A percentile compares a stretch with the other conserved stretches of the same genome.
Conservation (phyloP, 2,888 invertebrate genomes). For the Ornithoptera alexandrae region DNA sequence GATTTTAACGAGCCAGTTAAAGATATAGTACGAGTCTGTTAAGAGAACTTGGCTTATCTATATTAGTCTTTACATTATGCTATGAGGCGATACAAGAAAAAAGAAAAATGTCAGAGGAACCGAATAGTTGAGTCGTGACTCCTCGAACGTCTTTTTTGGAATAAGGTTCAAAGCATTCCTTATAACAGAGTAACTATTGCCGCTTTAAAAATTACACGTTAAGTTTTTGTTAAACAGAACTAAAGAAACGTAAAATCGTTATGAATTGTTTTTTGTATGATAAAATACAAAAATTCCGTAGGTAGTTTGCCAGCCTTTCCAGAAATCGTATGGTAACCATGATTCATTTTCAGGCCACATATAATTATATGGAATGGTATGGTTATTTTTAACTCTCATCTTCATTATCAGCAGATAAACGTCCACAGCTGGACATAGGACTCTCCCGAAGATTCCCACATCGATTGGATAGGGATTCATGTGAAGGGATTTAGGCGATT, state of each 20-base stretch:
- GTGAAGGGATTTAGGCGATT: too few species aligned
- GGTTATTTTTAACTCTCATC: too few species aligned
- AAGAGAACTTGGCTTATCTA: conserved; percentile 1
- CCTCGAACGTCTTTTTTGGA: conserved; percentile 60
- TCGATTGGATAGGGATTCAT: too few species aligned
- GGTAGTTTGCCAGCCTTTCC: too few species aligned
- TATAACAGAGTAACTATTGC: conserved; percentile 39
- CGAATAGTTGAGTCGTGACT: conserved; percentile 57
- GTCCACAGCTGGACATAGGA: too few species aligned
- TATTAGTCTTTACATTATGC: conserved; percentile 39
- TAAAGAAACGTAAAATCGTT: not conserved
- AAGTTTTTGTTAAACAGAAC: conserved; percentile 29
- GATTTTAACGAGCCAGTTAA: not conserved
- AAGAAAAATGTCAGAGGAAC: conserved; percentile 48
- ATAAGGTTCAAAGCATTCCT: conserved; percentile 51
- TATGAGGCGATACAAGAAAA: conserved; percentile 37
- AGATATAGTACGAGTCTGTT: not conserved
- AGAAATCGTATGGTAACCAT: too few species aligned
- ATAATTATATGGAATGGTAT: too few species aligned
- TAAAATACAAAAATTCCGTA: too few species aligned
- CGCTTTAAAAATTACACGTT: conserved; percentile 13
- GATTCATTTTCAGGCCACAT: too few species aligned
- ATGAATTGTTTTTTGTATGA: too few species aligned
- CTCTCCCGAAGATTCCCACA: too few species aligned
- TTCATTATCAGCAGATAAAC: too few species aligned